Percentiles rank a stretch among this genome's conserved stretches.
phyloP scores from a whole-genome alignment of 2,888 invertebrate genomes.

The Barypeithes pellucidus region DNA sequence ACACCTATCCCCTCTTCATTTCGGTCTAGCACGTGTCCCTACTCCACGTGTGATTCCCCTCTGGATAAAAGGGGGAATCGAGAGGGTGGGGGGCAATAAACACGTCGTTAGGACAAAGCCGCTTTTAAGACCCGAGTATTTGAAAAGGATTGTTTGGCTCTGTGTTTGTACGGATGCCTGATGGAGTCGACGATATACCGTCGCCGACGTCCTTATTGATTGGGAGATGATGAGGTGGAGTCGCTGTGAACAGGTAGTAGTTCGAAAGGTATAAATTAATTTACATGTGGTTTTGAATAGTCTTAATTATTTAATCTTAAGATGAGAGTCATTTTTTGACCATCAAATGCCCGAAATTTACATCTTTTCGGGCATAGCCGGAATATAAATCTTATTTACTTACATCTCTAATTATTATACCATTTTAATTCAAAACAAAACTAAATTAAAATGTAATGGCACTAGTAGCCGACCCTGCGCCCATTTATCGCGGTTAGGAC shows the following conservation, averaged over 20 bases:
- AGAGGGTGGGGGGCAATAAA: constrained; percentile 68
- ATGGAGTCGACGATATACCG: constrained; percentile 11
- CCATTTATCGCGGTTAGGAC: too few relatives aligned
- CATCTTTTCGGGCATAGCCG: too few relatives aligned
- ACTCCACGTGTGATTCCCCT: constrained; percentile 59
- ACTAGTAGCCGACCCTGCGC: too few relatives aligned
- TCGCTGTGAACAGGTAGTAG: not conserved
- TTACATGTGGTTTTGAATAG: too few relatives aligned
- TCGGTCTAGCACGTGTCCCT: constrained; percentile 43
- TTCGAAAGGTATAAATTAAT: not conserved
- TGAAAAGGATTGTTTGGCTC: constrained; percentile 43
- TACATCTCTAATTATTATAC: too few relatives aligned
- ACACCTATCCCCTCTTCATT: constrained; percentile 56
- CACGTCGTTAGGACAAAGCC: constrained; percentile 71
- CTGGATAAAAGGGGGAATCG: constrained; percentile 55
- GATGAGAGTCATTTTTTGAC: too few relatives aligned
- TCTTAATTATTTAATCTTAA: too few relatives aligned
- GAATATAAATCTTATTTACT: too few relatives aligned
- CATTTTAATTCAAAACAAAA: too few relatives aligned
- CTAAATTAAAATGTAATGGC: too few relatives aligned
- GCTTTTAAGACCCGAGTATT: constrained; percentile 64
- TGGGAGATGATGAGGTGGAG: constrained; percentile 4
- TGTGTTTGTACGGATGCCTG: constrained; percentile 39
- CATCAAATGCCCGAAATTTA: too few relatives aligned
- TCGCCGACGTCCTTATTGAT: constrained; percentile 11